Base-by-base conservation (phyloP, 2,888 invertebrate species). In the Automeris io region DNA sequence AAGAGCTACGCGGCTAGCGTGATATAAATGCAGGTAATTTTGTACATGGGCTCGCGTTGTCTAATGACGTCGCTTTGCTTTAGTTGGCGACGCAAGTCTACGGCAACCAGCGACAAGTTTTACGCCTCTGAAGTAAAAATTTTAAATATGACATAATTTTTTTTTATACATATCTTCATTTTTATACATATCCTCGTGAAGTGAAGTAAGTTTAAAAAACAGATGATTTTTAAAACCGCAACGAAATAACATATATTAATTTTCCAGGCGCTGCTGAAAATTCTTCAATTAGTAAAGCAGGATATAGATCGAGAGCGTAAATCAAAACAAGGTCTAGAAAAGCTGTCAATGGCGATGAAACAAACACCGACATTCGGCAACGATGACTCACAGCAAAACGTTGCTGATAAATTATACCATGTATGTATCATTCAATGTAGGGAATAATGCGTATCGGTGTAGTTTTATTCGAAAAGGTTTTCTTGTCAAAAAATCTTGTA, bases 321-420 rank as follows among this genome's bases (percentile, higher is more conserved):
- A 61, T 96, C 96, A 0, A 93, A 95, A 57, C 94, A 95, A 60
- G 97, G 97, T 0, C 80, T 95, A 43, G 96, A 97, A 70, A 96
- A 96, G 50, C 80, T 98, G 22, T 94, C 96, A 3, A 91, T 94
- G 70, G 95, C 97, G 3, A 92, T 97, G 47, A 92, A 92, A 56
- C 92, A 94, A 62, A 93, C 94, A 5, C 95, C 95, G 0, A 94
- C 92, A 35, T 95, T 95, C 69, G 96, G 95, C 35, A 91, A 91
- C 36, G 93, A 94, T 51, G 95, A 96, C 67, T 95, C 96, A 32
- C 95, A 96, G 57, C 96, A 96, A 62, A 97, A 95, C 57, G 94
- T 97, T 13, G 91, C 92, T 18, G 96, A 97, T 63, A 96, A 96
- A 83, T 79, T 97, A n/a, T 94, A 95, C 68, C 96, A 97, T 71